Evolutionary conservation across 2,888 invertebrate species (phyloP), one percentile per base, ranked within the genome.

Genomic region (Heteromyza rotundicornis): DNA sequence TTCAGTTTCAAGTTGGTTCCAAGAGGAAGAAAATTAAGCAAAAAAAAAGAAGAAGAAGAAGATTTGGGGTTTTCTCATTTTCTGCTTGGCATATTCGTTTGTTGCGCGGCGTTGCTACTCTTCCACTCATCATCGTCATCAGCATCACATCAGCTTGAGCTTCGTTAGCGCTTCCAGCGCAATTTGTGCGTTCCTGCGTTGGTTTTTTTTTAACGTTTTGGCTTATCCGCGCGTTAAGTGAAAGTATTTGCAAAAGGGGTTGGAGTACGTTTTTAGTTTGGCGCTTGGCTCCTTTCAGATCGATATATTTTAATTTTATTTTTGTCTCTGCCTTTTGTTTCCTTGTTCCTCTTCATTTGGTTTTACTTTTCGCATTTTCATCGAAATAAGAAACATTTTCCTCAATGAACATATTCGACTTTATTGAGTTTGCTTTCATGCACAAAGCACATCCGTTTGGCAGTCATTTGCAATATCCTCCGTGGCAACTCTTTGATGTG

Each of bases 261-360:
- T 40, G 40, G 40, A 40, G 40, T n/a, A 32, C n/a, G 32, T 32
- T 5, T 32, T 32, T 32, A 12, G n/a, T n/a, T n/a, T n/a, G n/a
- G n/a, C n/a, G n/a, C n/a, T n/a, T n/a, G n/a, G n/a, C n/a, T n/a
- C n/a, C n/a, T n/a, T n/a, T 67, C 68, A 75, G 78, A 80, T 80
- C 80, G 80, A 80, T 79, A n/a, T n/a, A 79, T 79, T 79, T 80
- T 79, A 80, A 79, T 77, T 79, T 77, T 73, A 75, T 74, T 76
- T 67, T 65, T 65, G 59, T 47, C 2, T 7, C 7, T 47, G 12
- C n/a, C 10, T n/a, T 40, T 40, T n/a, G 7, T 19, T 47, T 47
- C n/a, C n/a, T n/a, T 47, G 17, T 20, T 47, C 17, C 2, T 47
- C 14, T 19, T 17, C 47, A 47, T 47, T 47, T 47, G 17, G n/a